Percentiles rank a stretch among this genome's conserved stretches.
Conservation (phyloP, 2,888 invertebrate species). For the Lasioglossum zephyrum region DNA sequence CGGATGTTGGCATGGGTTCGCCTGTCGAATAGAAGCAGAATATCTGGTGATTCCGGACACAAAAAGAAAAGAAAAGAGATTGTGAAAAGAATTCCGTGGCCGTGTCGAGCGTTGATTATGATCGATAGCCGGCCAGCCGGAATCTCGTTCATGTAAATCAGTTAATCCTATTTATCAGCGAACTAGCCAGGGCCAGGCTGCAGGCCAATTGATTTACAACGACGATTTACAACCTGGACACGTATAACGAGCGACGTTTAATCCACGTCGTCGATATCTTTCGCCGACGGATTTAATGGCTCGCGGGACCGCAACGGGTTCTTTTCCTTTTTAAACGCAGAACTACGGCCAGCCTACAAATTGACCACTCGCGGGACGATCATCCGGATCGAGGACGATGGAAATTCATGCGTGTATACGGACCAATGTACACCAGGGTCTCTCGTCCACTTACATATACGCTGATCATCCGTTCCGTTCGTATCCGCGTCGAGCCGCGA, state of each 20-base stretch:
- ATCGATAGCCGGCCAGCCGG: slow-evolving; percentile 61
- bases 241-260: slow-evolving; percentile 66
- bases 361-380: slow-evolving; percentile 19
- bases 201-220: slow-evolving; percentile 63
- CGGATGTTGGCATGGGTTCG: slow-evolving; percentile 95
- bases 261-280: slow-evolving; percentile 68
- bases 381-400: slow-evolving; percentile 36
- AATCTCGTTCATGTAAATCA: slow-evolving; percentile 61
- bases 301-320: slow-evolving; percentile 4
- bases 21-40: slow-evolving; percentile 81
- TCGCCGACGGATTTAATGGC: slow-evolving; percentile 44
- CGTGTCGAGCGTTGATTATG: slow-evolving; percentile 48
- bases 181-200: slow-evolving; percentile 29
- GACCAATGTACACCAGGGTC: slow-evolving; percentile 5
- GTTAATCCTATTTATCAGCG: slow-evolving; percentile 64
- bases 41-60: neutral
- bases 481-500: neutral
- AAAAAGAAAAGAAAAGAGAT: neutral
- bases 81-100: neutral
- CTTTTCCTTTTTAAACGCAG: neutral
- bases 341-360: slow-evolving; percentile 20
- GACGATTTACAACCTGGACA: slow-evolving; percentile 68
- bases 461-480: neutral
- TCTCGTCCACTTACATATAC: slow-evolving; percentile 28
- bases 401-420: slow-evolving; percentile 41